A percentile compares a stretch with the other conserved stretches of the same genome.
These are phyloP conservation scores for Drosophila neotestacea DNA, from an alignment of 2,888 invertebrate species.

Conservation along the genomic window DNA sequence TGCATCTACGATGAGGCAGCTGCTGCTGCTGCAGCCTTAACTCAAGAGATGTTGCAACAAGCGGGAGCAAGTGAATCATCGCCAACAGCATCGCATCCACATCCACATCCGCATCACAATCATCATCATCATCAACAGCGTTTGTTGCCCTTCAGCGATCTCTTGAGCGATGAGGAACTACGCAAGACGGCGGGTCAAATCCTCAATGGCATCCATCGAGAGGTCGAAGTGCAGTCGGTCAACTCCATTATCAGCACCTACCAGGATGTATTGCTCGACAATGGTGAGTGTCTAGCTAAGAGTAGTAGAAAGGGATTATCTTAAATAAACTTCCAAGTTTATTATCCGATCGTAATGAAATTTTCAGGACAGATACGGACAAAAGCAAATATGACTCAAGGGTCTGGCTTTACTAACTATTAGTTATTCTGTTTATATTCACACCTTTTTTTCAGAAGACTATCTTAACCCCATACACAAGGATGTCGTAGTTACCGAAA, in stretches of 20 bases:
- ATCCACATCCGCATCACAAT: slow-evolving; percentile 34
- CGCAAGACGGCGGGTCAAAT: slow-evolving; percentile 88
- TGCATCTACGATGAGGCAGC: slow-evolving; percentile 84
- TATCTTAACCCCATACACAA: slow-evolving; percentile 90
- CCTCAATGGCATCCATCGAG: slow-evolving; percentile 87
- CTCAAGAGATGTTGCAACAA: slow-evolving; percentile 83
- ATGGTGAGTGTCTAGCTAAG: slow-evolving; percentile 72
- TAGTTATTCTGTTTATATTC: neutral
- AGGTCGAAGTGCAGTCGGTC: slow-evolving; percentile 88
- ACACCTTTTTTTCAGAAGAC: slow-evolving; percentile 85
- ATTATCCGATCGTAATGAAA: too few relatives aligned
- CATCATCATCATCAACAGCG: slow-evolving; percentile 57
- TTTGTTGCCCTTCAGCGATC: slow-evolving; percentile 76
- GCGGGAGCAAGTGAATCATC: slow-evolving; percentile 30
- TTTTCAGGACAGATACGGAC: too few relatives aligned
- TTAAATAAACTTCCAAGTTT: too few relatives aligned
- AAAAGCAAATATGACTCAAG: too few relatives aligned
- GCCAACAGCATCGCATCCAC: slow-evolving; percentile 24
- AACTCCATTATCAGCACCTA: slow-evolving; percentile 84
- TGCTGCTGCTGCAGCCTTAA: slow-evolving; percentile 83
- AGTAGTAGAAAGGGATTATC: too few relatives aligned
- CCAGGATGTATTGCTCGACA: slow-evolving; percentile 84
- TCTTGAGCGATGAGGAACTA: slow-evolving; percentile 84
- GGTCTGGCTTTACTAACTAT: neutral
- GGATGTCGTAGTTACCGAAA: slow-evolving; percentile 91